Evolutionary conservation across 2,888 invertebrate genomes (phyloP).

Genomic region (Diarsia dahlii): DNA sequence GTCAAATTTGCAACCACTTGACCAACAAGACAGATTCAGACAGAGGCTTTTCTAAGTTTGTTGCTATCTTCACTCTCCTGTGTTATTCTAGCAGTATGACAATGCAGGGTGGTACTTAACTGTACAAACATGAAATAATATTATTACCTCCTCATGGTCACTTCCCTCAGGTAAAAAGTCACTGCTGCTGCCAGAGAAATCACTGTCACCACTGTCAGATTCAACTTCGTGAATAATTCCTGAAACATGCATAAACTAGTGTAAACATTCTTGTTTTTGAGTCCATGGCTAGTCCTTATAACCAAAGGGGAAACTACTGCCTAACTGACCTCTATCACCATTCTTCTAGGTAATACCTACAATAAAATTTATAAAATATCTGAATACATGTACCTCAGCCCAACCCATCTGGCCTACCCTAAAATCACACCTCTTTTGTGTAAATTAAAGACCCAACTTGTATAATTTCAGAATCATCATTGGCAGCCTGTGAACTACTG

Average conservation of each 20-base stretch:
- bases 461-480: not conserved
- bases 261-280: not conserved
- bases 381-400: no score
- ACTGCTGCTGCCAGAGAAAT: conserved; percentile 88
- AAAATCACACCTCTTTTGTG: no score
- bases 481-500: not conserved
- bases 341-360: no score
- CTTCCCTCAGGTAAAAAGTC: conserved; percentile 86
- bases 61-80: no score
- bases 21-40: no score
- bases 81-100: not conserved
- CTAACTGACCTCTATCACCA: no score
- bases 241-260: conserved; percentile 68
- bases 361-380: no score
- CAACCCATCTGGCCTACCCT: no score
- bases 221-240: conserved; percentile 85
- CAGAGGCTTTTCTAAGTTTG: no score
- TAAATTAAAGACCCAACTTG: not conserved
- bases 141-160: conserved; percentile 81
- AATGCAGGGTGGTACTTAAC: not conserved
- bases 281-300: not conserved
- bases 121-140: not conserved
- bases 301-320: no score
- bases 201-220: conserved; percentile 86
- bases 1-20: no score